Evolutionary conservation across 2,888 invertebrate species (phyloP).

Genomic region (Colletes collaris): DNA sequence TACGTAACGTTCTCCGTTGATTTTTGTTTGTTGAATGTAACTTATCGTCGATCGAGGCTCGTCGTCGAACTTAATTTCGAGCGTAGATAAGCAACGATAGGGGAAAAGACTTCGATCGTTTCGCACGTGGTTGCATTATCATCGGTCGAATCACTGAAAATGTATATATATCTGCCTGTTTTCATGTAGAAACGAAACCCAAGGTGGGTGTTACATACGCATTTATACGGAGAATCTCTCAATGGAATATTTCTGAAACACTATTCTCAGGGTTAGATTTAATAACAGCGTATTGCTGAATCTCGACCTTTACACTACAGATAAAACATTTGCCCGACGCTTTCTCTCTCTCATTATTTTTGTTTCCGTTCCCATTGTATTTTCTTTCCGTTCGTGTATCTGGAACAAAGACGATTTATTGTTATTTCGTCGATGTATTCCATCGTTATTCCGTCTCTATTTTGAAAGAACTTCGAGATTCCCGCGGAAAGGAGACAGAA

Average conservation of each 20-base stretch:
- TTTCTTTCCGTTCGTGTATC: too few relatives aligned
- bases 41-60: background rate
- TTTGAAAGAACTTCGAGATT: too few relatives aligned
- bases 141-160: background rate
- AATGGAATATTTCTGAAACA: slow-evolving; percentile 7
- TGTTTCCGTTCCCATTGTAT: too few relatives aligned
- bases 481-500: background rate
- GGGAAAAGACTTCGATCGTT: background rate
- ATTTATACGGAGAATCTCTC: slow-evolving; percentile 2
- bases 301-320: too few relatives aligned
- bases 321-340: background rate
- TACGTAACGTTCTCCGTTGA: slow-evolving; percentile 23
- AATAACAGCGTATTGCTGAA: too few relatives aligned
- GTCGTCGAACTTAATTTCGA: too few relatives aligned
- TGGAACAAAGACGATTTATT: too few relatives aligned
- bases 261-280: slow-evolving; percentile 3
- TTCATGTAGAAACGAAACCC: background rate
- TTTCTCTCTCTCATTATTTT: too few relatives aligned
- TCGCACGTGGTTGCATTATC: slow-evolving; percentile 10
- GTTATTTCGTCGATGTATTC: too few relatives aligned
- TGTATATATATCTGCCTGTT: background rate
- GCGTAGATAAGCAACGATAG: too few relatives aligned
- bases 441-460: too few relatives aligned
- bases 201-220: slow-evolving; percentile 15
- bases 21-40: background rate